Evolutionary conservation across 1,140 invertebrate species (phyloP).

Genomic region (Thaumatotibia leucotreta): DNA sequence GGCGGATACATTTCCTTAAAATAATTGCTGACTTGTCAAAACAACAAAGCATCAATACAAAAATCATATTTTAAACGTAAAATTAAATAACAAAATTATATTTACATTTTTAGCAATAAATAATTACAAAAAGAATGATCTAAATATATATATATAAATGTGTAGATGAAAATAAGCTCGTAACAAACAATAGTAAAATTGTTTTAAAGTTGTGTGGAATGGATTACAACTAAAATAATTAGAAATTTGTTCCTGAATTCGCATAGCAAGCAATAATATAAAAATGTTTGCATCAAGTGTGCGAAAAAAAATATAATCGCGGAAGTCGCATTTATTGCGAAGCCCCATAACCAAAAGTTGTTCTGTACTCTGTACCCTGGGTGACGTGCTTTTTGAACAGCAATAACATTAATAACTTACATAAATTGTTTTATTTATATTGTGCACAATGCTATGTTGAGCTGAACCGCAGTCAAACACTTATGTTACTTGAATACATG

Average conservation of each 20-base stretch:
- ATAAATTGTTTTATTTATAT: not conserved
- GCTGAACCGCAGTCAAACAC: not conserved
- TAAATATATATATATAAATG: slow-evolving; percentile 30
- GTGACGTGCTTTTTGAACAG: not conserved
- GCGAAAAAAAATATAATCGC: not conserved
- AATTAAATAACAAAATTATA: slow-evolving; percentile 74
- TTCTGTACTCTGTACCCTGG: not conserved
- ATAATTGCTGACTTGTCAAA: slow-evolving; percentile 23
- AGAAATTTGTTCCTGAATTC: not conserved
- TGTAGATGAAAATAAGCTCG: slow-evolving; percentile 33
- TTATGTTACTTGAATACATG: not conserved
- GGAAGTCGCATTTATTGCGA: not conserved
- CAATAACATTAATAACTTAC: not conserved
- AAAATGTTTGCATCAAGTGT: not conserved
- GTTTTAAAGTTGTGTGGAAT: not conserved
- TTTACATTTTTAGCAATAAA: slow-evolving; percentile 71
- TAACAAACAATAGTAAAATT: slow-evolving; percentile 38
- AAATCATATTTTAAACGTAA: slow-evolving; percentile 60
- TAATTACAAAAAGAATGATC: slow-evolving; percentile 51
- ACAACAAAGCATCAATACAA: slow-evolving; percentile 43
- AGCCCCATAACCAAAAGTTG: not conserved
- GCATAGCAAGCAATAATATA: not conserved
- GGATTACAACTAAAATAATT: not conserved
- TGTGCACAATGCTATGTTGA: not conserved
- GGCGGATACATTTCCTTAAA: slow-evolving; percentile 22